Percentiles rank a stretch among this genome's conserved stretches.
Conservation (phyloP, 2,888 invertebrate species). For the Clistopyga incitator region DNA sequence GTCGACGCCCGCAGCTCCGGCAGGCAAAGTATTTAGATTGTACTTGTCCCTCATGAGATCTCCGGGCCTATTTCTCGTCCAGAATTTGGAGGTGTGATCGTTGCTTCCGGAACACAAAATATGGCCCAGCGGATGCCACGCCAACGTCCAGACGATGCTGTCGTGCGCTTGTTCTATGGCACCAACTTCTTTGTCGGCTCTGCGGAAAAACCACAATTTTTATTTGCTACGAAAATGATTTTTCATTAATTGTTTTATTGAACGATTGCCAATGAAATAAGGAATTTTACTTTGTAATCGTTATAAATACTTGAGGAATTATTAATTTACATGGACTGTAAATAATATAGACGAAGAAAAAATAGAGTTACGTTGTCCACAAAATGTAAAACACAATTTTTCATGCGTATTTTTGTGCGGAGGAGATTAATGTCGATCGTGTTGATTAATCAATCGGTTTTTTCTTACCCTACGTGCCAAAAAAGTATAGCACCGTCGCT, state of each 20-base stretch:
- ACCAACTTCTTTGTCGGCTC: constrained; percentile 98
- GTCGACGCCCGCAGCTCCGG: constrained; percentile 90
- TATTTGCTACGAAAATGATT: too few species aligned
- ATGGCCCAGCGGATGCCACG: constrained; percentile 99
- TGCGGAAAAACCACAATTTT: constrained; percentile 77
- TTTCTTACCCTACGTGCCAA: constrained; percentile 97
- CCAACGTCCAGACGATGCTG: constrained; percentile 99
- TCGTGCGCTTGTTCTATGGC: constrained; percentile 99
- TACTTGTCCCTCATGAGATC: constrained; percentile 99
- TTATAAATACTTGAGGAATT: too few species aligned
- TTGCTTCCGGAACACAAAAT: constrained; percentile 99
- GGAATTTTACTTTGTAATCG: too few species aligned
- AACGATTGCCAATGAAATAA: too few species aligned
- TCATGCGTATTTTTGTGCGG: neutral
- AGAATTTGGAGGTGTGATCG: constrained; percentile 99
- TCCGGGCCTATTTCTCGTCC: constrained; percentile 99
- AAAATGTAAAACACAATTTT: neutral
- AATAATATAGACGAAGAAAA: too few species aligned
- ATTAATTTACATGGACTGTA: too few species aligned
- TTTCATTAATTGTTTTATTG: too few species aligned
- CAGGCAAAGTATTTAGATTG: constrained; percentile 96
- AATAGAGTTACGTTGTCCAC: too few species aligned
- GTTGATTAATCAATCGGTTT: neutral
- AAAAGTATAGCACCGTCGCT: constrained; percentile 99
- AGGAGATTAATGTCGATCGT: neutral